A percentile compares a stretch with the other conserved stretches of the same genome.
Evolutionary conservation across 1,140 invertebrate genomes (phyloP).

Genomic region (Leptestheria dahalacensis): DNA sequence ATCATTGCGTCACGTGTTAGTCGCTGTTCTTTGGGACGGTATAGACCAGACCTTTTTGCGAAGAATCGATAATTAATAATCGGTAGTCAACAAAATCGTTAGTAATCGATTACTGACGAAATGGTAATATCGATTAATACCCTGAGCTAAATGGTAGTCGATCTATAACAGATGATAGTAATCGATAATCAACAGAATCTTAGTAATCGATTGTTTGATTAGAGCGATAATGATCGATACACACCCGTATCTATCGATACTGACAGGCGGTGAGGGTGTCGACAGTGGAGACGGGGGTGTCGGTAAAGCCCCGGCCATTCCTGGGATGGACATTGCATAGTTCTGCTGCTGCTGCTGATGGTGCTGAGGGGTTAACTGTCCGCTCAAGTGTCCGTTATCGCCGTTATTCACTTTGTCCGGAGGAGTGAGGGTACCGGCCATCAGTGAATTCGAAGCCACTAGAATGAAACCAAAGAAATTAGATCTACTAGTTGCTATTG

Average conservation of each 20-base stretch:
- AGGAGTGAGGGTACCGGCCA: slow-evolving; percentile 26
- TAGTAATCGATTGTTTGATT: no score
- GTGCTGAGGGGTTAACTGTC: slow-evolving; percentile 22
- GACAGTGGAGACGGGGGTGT: slow-evolving; percentile 52
- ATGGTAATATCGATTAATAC: no score
- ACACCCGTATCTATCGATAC: slow-evolving; percentile 39
- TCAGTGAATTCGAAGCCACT: neutral
- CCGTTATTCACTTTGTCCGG: slow-evolving; percentile 37
- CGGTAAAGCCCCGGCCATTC: slow-evolving; percentile 46
- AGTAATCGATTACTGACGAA: slow-evolving; percentile 19
- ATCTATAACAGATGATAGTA: no score
- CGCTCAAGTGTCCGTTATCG: no score
- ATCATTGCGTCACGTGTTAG: slow-evolving; percentile 90
- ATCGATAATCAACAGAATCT: no score
- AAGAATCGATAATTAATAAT: no score
- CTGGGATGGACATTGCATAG: slow-evolving; percentile 26
- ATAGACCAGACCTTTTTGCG: slow-evolving; percentile 44
- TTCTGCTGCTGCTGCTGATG: slow-evolving; percentile 23
- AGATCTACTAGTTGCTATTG: no score
- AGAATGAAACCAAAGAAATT: no score
- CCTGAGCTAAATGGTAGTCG: no score
- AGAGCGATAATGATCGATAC: no score
- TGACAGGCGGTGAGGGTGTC: slow-evolving; percentile 39
- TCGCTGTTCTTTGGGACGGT: slow-evolving; percentile 62
- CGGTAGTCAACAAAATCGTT: no score